Percentiles rank a stretch among this genome's conserved stretches.
phyloP scores from a whole-genome alignment of 1,140 invertebrate genomes.

The Ostrea denselamellosa region DNA sequence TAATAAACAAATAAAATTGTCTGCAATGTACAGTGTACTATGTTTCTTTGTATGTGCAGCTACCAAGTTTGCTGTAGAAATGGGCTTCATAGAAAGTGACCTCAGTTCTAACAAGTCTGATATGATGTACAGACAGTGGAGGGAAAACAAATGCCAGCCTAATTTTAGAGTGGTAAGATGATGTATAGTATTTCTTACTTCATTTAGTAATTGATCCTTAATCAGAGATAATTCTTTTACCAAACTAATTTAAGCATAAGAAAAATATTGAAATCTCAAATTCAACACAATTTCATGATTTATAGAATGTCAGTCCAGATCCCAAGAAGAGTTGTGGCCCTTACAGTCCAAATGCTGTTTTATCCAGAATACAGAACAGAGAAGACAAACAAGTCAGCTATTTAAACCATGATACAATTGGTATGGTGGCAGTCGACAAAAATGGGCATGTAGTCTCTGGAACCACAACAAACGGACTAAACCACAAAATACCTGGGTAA shows the following conservation, averaged over 20 bases:
- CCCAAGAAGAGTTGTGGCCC: conserved; percentile 91
- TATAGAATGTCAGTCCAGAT: conserved; percentile 92
- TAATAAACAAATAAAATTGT: too few relatives aligned
- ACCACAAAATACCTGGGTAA: conserved; percentile 94
- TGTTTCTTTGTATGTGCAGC: conserved; percentile 80
- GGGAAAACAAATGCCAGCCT: conserved; percentile 91
- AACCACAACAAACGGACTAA: conserved; percentile 97
- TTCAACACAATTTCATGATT: conserved; percentile 54
- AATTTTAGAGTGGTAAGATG: conserved; percentile 92
- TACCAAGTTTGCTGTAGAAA: conserved; percentile 92
- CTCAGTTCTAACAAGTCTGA: conserved; percentile 88
- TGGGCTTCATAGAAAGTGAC: conserved; percentile 92
- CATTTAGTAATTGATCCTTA: neutral
- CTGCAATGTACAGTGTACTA: neutral
- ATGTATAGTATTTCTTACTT: neutral
- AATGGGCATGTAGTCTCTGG: conserved; percentile 91
- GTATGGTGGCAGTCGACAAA: conserved; percentile 93
- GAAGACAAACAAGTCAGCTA: conserved; percentile 52
- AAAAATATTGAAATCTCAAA: neutral
- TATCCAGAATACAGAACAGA: conserved; percentile 40
- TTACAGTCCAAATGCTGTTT: conserved; percentile 81
- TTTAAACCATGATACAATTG: conserved; percentile 97
- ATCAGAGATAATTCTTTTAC: neutral
- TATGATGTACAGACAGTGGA: conserved; percentile 89
- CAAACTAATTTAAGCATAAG: neutral